Evolutionary conservation across 2,888 invertebrate species (phyloP), one percentile per base, ranked within the genome.

Genomic region (Trilocha varians): DNA sequence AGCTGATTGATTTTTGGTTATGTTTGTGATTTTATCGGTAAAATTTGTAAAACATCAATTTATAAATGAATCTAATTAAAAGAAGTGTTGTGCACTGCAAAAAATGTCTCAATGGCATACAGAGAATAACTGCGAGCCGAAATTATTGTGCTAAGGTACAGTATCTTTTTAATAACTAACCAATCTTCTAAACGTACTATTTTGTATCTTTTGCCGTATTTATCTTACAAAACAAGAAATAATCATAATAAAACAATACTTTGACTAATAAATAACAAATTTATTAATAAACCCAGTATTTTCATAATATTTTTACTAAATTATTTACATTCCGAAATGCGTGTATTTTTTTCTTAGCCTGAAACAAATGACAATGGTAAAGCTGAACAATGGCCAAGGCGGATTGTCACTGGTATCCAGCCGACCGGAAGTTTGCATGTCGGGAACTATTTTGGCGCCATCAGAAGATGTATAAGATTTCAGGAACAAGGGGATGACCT

Each of bases 361-460:
- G 5, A 6, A 11, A 11, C 25, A 25, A 25, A 25, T 25, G 25
- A 25, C 6, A 25, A 25, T 25, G 6, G 8, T 25, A 6, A 25
- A 25, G 25, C 11, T 25, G 25, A 25, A 3, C 8, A 25, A 25
- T 90, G 88, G 86, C 87, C 88, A 4, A 86, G 80, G 42, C 88
- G 89, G 57, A 87, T 97, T 59, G 94, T 98, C 62, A 95, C 98
- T 0, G 99, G 98, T 11, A 93, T 99, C 65, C 99, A 99, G 80
- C 99, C 99, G 0, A 98, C 98, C 0, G 99, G 99, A 13, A 84
- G 90, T 3, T 87, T 98, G 46, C 99, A 99, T 78, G 84, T 99
- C 39, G 99, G 99, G 9, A 99, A 99, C 86, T 99, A 98, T 84
- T 91, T 98, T 55, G 98, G 98, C 9, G 98, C 97, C 1, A 89